Evolutionary conservation across 2,113 vertebrate genomes (phyloP), one percentile per base, ranked within the genome.

Genomic region (Hippolais icterina): DNA sequence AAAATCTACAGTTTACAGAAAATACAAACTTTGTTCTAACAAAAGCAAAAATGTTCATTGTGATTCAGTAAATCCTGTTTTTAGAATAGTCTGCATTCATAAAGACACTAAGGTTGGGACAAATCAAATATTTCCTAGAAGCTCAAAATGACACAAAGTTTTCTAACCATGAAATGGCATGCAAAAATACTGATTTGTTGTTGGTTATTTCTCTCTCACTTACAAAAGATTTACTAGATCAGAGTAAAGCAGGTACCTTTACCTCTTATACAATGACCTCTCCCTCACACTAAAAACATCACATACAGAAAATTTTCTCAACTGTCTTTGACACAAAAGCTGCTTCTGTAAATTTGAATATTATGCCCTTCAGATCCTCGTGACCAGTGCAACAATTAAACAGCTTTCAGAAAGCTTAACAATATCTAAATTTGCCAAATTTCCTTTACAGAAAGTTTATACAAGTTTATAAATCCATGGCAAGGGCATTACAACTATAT

Each of bases 1-100:
- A 95, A 97, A 93, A 84, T 46, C 96, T 96, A 97, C 90, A 87
- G 72, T 63, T 83, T 82, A 57, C 83, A 93, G 91, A 94, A 96
- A 94, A 92, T 64, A 94, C 69, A 96, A 95, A 97, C 70, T 50
- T 29, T 39, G 41, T 76, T 95, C 95, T 70, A 87, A 94, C 41
- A 87, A 83, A 87, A 93, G 44, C 33, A 88, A 83, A 97, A 95
- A 90, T 10, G 50, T 54, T 90, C 6, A 3, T 82, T 92, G 78
- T 27, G 59, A 85, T 64, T 96, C 68, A 89, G 53, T 25, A 84
- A 89, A 95, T 83, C 7, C 46, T 66, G 50, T 64, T 85, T 93
- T 94, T n/a, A n/a, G 41, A 94, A 82, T 21, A 94, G 27, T 83
- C 31, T 56, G 72, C 42, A 95, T 75, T 92, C 77, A 91, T 53